Conservation (phyloP, 2,888 invertebrate species). For the Ophion ellenae region DNA sequence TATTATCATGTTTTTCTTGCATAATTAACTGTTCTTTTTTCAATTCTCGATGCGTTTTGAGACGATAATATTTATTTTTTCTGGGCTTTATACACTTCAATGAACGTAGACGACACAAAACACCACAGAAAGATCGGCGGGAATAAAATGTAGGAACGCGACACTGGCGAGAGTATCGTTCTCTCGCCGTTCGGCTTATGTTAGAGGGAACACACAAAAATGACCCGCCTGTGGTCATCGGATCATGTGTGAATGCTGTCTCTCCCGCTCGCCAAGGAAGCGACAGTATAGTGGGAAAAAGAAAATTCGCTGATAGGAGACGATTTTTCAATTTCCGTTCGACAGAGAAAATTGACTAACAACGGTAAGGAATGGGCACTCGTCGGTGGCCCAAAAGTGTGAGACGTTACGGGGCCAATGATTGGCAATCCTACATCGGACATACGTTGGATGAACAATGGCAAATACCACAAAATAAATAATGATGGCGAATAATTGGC, state of each 20-base stretch:
- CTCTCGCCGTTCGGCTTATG: not conserved
- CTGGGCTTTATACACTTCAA: no score
- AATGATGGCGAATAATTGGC: no score
- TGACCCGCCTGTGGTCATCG: no score
- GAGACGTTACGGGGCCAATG: not conserved
- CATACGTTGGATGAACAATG: constrained; percentile 4
- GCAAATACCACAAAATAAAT: not conserved
- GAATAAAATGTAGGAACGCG: no score
- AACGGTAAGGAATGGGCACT: not conserved
- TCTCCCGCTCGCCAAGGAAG: constrained; percentile 17
- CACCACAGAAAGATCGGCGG: no score
- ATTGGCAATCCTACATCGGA: constrained; percentile 13
- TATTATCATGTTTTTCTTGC: not conserved
- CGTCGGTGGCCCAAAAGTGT: constrained; percentile 17
- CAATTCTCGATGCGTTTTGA: constrained; percentile 25
- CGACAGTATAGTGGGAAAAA: not conserved
- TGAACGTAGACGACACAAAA: no score
- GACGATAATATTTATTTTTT: no score
- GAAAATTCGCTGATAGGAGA: no score
- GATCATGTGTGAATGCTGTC: no score
- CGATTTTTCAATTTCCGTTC: no score
- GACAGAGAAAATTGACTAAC: not conserved
- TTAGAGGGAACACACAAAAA: constrained; percentile 9
- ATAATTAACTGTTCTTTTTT: constrained; percentile 21
- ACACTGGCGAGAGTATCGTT: no score